Evolutionary conservation across 1,140 invertebrate genomes (phyloP).

Genomic region (Dufourea novaeangliae): DNA sequence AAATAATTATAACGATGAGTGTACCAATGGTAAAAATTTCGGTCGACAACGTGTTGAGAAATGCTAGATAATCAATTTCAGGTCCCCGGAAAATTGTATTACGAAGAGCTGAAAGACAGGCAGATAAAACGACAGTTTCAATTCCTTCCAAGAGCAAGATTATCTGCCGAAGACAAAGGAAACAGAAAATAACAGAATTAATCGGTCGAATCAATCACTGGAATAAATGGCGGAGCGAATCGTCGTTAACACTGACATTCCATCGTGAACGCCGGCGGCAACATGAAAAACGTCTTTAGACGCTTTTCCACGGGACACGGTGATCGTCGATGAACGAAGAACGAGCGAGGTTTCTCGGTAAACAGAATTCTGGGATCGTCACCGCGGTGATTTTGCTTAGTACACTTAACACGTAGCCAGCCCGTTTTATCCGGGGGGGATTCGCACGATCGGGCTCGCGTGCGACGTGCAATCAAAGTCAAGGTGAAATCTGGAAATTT

Average conservation of each 20-base stretch:
- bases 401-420: constrained; percentile 29
- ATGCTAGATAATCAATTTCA: no score
- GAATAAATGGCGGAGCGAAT: background rate
- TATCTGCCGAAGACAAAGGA: background rate
- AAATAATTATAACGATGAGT: no score
- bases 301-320: background rate
- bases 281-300: background rate
- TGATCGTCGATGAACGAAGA: constrained; percentile 40
- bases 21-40: no score
- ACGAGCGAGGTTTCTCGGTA: constrained; percentile 14
- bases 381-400: constrained; percentile 10
- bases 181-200: background rate
- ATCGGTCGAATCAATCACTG: background rate
- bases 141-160: no score
- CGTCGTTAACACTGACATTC: background rate
- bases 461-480: constrained; percentile 62
- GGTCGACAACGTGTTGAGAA: no score
- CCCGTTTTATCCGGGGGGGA: constrained; percentile 20
- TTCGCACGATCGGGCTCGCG: constrained; percentile 52
- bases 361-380: constrained; percentile 35
- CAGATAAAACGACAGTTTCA: no score
- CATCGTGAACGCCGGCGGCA: background rate
- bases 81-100: no score
- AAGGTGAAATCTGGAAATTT: constrained; percentile 62
- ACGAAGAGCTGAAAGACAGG: no score